Evolutionary conservation across 2,888 invertebrate species (phyloP).

Genomic region (Phengaris alcon): DNA sequence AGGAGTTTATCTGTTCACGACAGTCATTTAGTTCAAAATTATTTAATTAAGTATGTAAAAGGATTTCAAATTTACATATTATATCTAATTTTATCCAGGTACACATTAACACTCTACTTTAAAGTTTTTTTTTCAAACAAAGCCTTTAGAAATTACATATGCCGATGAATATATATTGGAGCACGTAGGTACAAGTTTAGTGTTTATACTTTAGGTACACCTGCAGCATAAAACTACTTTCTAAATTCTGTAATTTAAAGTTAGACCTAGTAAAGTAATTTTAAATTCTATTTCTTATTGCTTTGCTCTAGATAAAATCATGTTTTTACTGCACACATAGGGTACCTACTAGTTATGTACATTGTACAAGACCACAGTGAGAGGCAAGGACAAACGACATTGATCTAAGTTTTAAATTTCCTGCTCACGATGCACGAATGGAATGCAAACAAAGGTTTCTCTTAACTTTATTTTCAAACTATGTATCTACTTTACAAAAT

Average conservation of each 20-base stretch:
- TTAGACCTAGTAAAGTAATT: slow-evolving; percentile 4
- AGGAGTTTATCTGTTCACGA: background rate
- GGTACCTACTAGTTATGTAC: slow-evolving; percentile 17
- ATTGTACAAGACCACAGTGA: slow-evolving; percentile 35
- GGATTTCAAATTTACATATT: too few species aligned
- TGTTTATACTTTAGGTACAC: background rate
- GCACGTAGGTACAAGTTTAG: background rate
- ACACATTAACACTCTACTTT: too few species aligned
- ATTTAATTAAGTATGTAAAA: too few species aligned
- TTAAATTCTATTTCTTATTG: slow-evolving; percentile 27
- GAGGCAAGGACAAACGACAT: slow-evolving; percentile 42
- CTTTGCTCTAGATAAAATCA: slow-evolving; percentile 37
- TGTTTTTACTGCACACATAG: slow-evolving; percentile 32
- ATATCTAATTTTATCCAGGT: too few species aligned
- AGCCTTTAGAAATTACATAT: too few species aligned
- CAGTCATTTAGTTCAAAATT: background rate
- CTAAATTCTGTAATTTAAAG: background rate
- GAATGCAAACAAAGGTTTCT: background rate
- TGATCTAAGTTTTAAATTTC: slow-evolving; percentile 42
- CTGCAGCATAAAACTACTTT: background rate
- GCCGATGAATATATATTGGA: background rate
- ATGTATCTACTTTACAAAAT: too few species aligned
- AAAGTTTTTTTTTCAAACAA: too few species aligned
- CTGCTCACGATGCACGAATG: slow-evolving; percentile 39
- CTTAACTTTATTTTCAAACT: too few species aligned